Evolutionary conservation across 2,797 vertebrate genomes (phyloP).

Genomic region (Pantherophis vulpinus): DNA sequence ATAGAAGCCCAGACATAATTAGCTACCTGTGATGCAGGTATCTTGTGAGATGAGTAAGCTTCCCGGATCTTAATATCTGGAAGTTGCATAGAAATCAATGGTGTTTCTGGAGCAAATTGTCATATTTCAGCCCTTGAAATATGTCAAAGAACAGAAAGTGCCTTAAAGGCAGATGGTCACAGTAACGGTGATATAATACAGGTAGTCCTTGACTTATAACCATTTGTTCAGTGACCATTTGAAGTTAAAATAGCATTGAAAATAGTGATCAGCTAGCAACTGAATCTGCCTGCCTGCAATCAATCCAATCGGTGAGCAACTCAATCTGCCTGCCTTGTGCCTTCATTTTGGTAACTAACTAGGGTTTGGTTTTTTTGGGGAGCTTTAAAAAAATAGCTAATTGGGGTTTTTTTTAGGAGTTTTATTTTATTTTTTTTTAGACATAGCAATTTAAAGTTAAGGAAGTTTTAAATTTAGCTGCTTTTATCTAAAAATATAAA

Average conservation of each 20-base stretch:
- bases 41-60: constrained; percentile 7
- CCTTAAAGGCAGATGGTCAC: not conserved
- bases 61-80: not conserved
- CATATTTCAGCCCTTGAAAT: not conserved
- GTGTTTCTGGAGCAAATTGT: not conserved
- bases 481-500: too few species aligned
- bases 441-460: too few species aligned
- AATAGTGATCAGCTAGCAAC: not conserved
- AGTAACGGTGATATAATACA: not conserved
- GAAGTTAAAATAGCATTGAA: not conserved
- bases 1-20: constrained; percentile 2
- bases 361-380: too few species aligned
- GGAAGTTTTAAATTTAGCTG: too few species aligned
- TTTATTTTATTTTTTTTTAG: too few species aligned
- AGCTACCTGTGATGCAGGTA: constrained; percentile 17
- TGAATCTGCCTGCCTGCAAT: too few species aligned
- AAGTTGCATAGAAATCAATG: not conserved
- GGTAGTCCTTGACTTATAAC: not conserved
- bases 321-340: too few species aligned
- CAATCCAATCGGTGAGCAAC: too few species aligned
- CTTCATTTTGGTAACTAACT: too few species aligned
- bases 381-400: too few species aligned
- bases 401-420: too few species aligned
- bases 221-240: not conserved
- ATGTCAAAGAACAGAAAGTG: not conserved